Evolutionary conservation across 2,113 vertebrate species (phyloP).

Genomic region (Scolopax mira): DNA sequence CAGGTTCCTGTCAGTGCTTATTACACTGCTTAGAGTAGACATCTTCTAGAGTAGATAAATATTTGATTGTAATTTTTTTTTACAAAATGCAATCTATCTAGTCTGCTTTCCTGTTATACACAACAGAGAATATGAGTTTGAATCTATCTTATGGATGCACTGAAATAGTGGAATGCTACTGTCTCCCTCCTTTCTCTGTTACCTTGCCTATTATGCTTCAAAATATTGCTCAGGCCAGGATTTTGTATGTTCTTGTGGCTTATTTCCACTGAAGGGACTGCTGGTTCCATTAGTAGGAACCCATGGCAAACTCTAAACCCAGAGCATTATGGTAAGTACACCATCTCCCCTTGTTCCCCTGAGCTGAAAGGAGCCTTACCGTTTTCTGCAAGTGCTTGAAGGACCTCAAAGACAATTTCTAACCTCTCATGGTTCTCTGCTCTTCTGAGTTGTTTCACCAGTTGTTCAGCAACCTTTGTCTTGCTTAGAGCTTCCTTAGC

Average conservation of each 20-base stretch:
- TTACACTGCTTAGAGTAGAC: background rate
- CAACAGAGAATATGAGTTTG: background rate
- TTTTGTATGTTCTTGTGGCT: background rate
- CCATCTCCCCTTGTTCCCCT: background rate
- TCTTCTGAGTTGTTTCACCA: constrained; percentile 81
- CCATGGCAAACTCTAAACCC: background rate
- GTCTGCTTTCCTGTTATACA: background rate
- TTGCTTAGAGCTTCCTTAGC: constrained; percentile 82
- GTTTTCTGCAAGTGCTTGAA: constrained; percentile 83
- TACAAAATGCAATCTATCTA: rapidly evolving
- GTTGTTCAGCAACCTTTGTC: constrained; percentile 74
- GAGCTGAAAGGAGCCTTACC: constrained; percentile 68
- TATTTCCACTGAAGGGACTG: background rate
- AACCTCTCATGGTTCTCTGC: constrained; percentile 83
- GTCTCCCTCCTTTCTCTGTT: background rate
- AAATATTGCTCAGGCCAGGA: background rate
- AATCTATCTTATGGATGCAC: background rate
- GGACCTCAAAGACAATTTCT: constrained; percentile 85
- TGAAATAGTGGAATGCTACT: background rate
- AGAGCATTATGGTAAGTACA: background rate
- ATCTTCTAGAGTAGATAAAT: background rate
- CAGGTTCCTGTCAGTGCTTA: background rate
- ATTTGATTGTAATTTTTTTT: background rate
- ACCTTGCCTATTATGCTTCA: background rate
- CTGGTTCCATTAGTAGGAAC: background rate